Evolutionary conservation across 30 jellyfish, hydroid and myxozoan species (phyloP).

Genomic region (Aurelia aurita complex sp. Pacific): DNA sequence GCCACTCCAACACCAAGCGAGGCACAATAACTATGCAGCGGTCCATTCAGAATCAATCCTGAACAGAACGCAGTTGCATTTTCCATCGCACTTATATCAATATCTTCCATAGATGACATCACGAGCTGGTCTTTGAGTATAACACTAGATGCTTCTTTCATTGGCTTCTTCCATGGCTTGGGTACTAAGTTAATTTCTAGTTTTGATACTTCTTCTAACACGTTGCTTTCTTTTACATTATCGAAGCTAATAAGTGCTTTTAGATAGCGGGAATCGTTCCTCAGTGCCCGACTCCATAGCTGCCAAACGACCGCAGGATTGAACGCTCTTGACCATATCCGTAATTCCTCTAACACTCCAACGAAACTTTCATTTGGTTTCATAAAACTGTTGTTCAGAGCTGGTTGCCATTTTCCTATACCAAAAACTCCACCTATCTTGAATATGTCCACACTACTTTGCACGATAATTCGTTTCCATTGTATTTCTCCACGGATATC

Average conservation of each 20-base stretch:
- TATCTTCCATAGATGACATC: neutral
- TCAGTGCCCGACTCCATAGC: slow-evolving; percentile 50
- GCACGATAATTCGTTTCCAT: slow-evolving; percentile 19
- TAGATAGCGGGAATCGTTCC: slow-evolving; percentile 32
- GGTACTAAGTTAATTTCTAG: neutral
- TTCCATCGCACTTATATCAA: neutral
- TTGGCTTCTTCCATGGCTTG: slow-evolving; percentile 63
- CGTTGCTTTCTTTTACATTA: slow-evolving; percentile 12
- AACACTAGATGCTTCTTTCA: slow-evolving; percentile 20
- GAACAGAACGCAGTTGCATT: slow-evolving; percentile 27
- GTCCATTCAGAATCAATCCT: slow-evolving; percentile 1
- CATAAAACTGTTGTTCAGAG: slow-evolving; percentile 23
- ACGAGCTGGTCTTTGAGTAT: slow-evolving; percentile 43
- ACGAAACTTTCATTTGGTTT: slow-evolving; percentile 41
- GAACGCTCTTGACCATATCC: slow-evolving; percentile 52
- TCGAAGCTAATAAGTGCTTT: slow-evolving; percentile 34
- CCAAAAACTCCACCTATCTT: slow-evolving; percentile 49
- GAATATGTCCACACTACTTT: neutral
- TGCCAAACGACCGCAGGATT: slow-evolving; percentile 73
- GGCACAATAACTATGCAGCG: slow-evolving; percentile 19
- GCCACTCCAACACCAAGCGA: slow-evolving; percentile 37
- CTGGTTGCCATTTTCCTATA: slow-evolving; percentile 72
- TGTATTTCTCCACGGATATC: slow-evolving; percentile 38
- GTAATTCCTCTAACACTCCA: slow-evolving; percentile 44
- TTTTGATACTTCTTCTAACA: slow-evolving; percentile 25